Conservation (phyloP, 2,888 invertebrate species). For the Pterobdella sp. region DNA sequence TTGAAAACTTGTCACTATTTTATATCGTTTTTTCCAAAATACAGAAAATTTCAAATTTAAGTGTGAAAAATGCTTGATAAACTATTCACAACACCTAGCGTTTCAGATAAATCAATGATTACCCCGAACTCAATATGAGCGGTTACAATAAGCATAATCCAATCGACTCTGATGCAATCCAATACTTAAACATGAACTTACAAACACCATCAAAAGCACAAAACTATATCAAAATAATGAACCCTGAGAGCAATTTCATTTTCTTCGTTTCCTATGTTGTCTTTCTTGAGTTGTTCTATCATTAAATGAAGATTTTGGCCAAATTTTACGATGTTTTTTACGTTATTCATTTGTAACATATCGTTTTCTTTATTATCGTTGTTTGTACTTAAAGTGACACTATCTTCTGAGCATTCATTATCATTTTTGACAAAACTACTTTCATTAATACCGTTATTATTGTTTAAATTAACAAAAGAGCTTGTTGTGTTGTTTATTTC, state of each 20-base stretch:
- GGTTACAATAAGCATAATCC: too few relatives aligned
- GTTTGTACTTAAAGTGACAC: background rate
- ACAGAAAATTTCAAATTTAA: too few relatives aligned
- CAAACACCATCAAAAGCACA: background rate
- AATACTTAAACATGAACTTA: background rate
- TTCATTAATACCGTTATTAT: background rate
- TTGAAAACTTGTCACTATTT: too few relatives aligned
- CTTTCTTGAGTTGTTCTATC: conserved; percentile 73
- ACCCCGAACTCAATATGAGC: too few relatives aligned
- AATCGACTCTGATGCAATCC: background rate
- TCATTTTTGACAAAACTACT: background rate
- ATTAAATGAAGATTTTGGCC: conserved; percentile 85
- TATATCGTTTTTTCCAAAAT: too few relatives aligned
- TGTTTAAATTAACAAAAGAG: too few relatives aligned
- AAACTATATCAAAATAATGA: conserved; percentile 27
- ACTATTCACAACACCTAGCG: too few relatives aligned
- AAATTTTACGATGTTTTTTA: conserved; percentile 87
- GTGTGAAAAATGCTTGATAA: too few relatives aligned
- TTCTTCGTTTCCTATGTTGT: conserved; percentile 69
- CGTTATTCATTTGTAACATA: conserved; percentile 52
- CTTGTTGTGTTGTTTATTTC: conserved; percentile 18
- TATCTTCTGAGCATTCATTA: background rate
- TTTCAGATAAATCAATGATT: too few relatives aligned
- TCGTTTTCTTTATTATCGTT: conserved; percentile 5
- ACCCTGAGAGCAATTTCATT: conserved; percentile 88